phyloP scores from a whole-genome alignment of 2,113 vertebrate species.

The Bambusicola thoracicus region DNA sequence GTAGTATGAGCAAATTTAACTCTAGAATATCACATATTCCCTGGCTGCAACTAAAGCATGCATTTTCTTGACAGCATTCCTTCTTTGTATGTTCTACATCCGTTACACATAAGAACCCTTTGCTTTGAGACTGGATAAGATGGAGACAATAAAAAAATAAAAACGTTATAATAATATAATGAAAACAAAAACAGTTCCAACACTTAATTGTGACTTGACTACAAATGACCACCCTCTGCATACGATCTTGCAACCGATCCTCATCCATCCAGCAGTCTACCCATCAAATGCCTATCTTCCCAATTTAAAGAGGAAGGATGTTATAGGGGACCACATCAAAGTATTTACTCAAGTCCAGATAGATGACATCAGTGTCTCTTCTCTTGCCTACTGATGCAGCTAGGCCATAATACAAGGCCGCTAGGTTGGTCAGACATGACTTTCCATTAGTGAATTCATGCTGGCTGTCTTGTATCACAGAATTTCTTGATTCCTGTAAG shows the following conservation, averaged over 20 bases:
- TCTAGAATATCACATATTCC: not conserved
- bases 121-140: not conserved
- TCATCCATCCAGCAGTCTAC: too few species aligned
- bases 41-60: accelerated
- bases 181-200: too few species aligned
- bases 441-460: not conserved
- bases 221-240: not conserved
- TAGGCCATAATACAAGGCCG: too few species aligned
- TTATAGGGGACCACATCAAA: too few species aligned
- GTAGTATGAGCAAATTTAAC: not conserved
- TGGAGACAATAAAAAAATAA: not conserved
- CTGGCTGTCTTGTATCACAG: not conserved
- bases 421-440: too few species aligned
- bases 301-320: too few species aligned
- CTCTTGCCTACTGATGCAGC: not conserved
- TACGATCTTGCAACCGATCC: too few species aligned
- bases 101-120: not conserved
- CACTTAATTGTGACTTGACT: not conserved
- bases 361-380: not conserved
- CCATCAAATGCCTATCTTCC: too few species aligned
- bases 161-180: not conserved
- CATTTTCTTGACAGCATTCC: not conserved
- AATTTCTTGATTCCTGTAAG: not conserved
- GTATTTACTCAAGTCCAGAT: not conserved
- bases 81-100: not conserved